Conservation (phyloP, 64 coral and sea anemone genomes). For the Anthopleura sola region DNA sequence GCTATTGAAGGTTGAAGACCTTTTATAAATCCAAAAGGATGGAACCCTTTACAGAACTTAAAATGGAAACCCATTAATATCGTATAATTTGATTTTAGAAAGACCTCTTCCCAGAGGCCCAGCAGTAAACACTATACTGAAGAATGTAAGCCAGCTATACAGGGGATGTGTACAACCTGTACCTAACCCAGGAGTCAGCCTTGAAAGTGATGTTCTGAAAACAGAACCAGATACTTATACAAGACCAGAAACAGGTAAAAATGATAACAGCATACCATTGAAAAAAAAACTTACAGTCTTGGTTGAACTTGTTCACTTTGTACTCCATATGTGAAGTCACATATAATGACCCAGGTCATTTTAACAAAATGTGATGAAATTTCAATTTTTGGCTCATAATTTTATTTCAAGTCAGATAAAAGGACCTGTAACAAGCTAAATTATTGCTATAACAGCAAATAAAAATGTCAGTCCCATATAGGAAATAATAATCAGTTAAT, state of each 20-base stretch:
- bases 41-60: too few relatives aligned
- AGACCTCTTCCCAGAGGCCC: slow-evolving; percentile 22
- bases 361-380: too few relatives aligned
- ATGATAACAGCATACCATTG: neutral
- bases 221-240: neutral
- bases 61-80: too few relatives aligned
- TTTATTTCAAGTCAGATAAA: too few relatives aligned
- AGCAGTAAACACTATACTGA: slow-evolving; percentile 30
- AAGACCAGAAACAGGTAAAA: slow-evolving; percentile 29
- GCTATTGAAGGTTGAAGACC: too few relatives aligned
- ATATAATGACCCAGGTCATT: neutral
- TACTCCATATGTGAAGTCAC: neutral
- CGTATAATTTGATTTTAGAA: slow-evolving; percentile 9
- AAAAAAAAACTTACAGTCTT: too few relatives aligned
- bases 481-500: too few relatives aligned
- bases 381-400: too few relatives aligned
- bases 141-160: slow-evolving; percentile 52
- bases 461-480: too few relatives aligned
- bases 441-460: too few relatives aligned
- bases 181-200: neutral
- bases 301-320: neutral
- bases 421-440: too few relatives aligned
- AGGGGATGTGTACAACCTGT: slow-evolving; percentile 37
- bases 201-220: neutral
- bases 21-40: too few relatives aligned